These are phyloP conservation scores for Dolichallabes microphthalmus DNA, from an alignment of 2,113 vertebrate genomes.

Conservation along the genomic window DNA sequence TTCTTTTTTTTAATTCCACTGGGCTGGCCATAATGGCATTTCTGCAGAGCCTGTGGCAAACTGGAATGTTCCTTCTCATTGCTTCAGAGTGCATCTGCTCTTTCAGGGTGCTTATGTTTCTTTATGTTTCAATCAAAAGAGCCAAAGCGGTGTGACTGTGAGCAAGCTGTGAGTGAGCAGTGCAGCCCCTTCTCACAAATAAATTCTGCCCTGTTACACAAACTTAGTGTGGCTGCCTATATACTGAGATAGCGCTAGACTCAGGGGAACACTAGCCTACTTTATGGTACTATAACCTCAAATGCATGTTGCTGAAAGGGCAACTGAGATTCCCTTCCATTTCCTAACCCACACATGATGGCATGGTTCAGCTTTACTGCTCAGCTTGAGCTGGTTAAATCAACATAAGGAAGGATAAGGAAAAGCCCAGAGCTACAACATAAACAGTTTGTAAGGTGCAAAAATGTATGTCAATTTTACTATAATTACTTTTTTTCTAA, in stretches of 20 bases:
- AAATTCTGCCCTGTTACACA: conserved; percentile 52
- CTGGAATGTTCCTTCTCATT: neutral
- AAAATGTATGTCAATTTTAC: neutral
- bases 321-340: neutral
- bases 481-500: neutral
- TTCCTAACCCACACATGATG: conserved; percentile 11
- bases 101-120: conserved; percentile 71
- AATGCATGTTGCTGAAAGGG: conserved; percentile 38
- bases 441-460: neutral
- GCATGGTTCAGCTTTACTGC: conserved; percentile 8
- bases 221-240: conserved; percentile 19
- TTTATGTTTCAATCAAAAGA: conserved; percentile 75
- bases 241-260: conserved; percentile 24
- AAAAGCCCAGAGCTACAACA: neutral
- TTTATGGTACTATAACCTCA: conserved; percentile 45
- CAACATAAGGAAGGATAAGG: neutral
- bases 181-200: conserved; percentile 52
- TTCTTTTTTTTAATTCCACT: conserved; percentile 27
- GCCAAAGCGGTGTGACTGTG: conserved; percentile 63
- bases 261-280: conserved; percentile 38
- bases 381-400: conserved; percentile 11
- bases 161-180: conserved; percentile 57
- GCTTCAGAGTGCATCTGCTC: conserved; percentile 54
- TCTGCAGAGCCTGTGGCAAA: neutral
- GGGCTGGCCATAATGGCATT: conserved; percentile 24